phyloP scores from a whole-genome alignment of 2,888 invertebrate species.

The Archaeoteleia sp. region DNA sequence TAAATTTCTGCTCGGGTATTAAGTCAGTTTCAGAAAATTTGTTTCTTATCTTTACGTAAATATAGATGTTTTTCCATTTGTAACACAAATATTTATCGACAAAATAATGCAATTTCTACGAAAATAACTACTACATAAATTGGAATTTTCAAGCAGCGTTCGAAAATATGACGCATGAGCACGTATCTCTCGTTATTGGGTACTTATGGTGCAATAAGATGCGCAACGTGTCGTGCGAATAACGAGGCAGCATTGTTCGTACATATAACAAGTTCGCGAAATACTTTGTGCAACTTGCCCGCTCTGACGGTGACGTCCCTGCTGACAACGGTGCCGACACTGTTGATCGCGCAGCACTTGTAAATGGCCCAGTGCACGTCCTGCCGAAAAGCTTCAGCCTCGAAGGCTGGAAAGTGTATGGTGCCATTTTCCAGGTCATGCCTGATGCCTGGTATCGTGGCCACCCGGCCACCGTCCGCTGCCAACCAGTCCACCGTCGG shows the following conservation, averaged over 20 bases:
- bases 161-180: constrained; percentile 18
- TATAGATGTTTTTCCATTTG: no score
- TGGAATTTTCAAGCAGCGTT: background rate
- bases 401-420: constrained; percentile 77
- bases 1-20: no score
- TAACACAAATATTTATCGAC: constrained; percentile 7
- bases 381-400: constrained; percentile 78
- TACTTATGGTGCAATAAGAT: constrained; percentile 6
- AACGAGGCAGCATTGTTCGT: constrained; percentile 4
- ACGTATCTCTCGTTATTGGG: constrained; percentile 43
- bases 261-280: constrained; percentile 56
- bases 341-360: constrained; percentile 76
- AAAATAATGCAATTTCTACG: constrained; percentile 25
- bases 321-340: constrained; percentile 77
- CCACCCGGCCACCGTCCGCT: constrained; percentile 76
- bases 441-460: constrained; percentile 76
- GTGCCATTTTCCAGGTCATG: constrained; percentile 77
- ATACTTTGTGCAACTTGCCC: constrained; percentile 68
- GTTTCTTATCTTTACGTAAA: no score
- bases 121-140: background rate
- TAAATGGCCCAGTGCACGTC: constrained; percentile 78
- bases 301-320: constrained; percentile 77
- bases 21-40: no score
- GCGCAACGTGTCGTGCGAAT: constrained; percentile 8
- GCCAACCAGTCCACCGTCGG: constrained; percentile 78